These are phyloP conservation scores for Pogonognathellus flavescens DNA, from an alignment of 1,140 invertebrate species.

Conservation along the genomic window DNA sequence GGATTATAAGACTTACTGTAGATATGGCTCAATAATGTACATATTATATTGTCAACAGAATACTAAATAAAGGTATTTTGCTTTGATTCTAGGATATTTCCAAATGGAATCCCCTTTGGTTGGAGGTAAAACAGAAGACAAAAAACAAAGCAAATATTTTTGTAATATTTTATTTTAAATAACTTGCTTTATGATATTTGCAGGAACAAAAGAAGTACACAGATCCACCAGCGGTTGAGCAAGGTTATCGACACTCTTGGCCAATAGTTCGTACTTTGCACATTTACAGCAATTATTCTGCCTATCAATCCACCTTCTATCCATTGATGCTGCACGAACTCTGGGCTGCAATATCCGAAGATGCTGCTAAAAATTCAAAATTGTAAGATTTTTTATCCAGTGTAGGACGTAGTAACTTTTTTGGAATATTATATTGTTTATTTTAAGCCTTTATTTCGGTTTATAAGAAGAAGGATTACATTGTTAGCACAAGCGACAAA, in stretches of 20 bases:
- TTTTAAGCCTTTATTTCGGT: too few relatives aligned
- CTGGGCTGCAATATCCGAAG: constrained; percentile 52
- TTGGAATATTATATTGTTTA: too few relatives aligned
- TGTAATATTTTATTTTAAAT: neutral
- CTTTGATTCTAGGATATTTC: constrained; percentile 19
- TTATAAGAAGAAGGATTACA: too few relatives aligned
- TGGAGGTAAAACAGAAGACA: constrained; percentile 46
- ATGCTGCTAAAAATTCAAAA: neutral
- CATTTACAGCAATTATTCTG: neutral
- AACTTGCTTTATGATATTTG: neutral
- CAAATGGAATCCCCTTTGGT: constrained; percentile 53
- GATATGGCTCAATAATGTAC: too few relatives aligned
- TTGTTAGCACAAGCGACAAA: too few relatives aligned
- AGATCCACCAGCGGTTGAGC: constrained; percentile 20
- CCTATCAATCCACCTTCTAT: constrained; percentile 54
- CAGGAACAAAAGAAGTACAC: constrained; percentile 48
- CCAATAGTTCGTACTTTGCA: neutral
- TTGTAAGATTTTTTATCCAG: too few relatives aligned
- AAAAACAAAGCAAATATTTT: neutral
- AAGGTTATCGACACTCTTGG: neutral
- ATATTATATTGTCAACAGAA: too few relatives aligned
- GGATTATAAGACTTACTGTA: too few relatives aligned
- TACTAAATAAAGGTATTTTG: neutral
- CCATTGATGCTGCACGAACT: constrained; percentile 60
- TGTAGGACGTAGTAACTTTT: too few relatives aligned